phyloP scores from a whole-genome alignment of 2,113 vertebrate genomes.

The Centrocercus urophasianus region DNA sequence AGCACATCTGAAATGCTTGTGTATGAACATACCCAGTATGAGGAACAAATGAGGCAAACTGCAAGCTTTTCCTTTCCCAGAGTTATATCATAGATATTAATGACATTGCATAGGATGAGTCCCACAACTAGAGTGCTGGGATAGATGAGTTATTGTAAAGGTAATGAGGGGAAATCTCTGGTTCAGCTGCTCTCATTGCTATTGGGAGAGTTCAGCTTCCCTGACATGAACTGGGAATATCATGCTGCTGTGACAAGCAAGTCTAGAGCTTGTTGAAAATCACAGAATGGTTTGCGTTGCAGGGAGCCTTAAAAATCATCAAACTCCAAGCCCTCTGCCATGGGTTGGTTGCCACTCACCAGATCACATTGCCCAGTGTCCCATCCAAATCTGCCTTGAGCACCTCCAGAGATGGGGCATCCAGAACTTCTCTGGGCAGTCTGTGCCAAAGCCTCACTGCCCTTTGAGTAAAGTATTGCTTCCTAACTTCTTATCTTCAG shows the following conservation, averaged over 20 bases:
- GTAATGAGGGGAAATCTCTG: neutral
- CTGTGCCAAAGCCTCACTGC: neutral
- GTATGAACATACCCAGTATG: neutral
- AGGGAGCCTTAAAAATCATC: neutral
- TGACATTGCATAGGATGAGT: neutral
- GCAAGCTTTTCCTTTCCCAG: neutral
- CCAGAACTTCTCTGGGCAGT: neutral
- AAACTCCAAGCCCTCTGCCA: neutral
- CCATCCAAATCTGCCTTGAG: neutral
- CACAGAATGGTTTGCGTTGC: neutral
- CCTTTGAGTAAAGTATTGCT: neutral
- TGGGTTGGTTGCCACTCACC: neutral
- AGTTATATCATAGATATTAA: neutral
- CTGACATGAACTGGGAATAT: neutral
- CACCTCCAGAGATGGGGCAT: neutral
- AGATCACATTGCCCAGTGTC: neutral
- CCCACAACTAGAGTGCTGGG: neutral
- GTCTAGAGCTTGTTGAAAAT: neutral
- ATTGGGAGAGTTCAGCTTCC: neutral
- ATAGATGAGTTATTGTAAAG: neutral
- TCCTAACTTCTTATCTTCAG: neutral
- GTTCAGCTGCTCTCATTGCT: neutral
- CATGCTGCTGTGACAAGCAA: neutral
- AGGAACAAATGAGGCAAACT: neutral
- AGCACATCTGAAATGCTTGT: neutral